phyloP scores from a whole-genome alignment of 2,888 invertebrate genomes.

The Liopterus haemorrhoidalis region DNA sequence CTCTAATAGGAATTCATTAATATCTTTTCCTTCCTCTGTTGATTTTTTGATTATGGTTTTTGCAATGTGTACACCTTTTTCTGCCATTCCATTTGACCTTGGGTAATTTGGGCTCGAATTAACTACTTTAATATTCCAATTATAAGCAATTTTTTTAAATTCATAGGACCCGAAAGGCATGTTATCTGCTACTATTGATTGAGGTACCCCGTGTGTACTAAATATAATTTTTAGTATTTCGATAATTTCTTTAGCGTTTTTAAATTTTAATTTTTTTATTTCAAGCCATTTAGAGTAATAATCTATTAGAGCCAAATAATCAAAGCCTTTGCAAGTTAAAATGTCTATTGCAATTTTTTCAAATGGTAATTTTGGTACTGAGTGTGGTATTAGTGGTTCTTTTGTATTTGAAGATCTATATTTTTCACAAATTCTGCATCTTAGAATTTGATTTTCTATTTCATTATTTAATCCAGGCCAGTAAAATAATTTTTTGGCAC shows the following conservation, averaged over 20 bases:
- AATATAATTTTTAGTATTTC: slow-evolving; percentile 2
- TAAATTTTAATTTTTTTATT: slow-evolving; percentile 2
- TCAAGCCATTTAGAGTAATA: slow-evolving; percentile 22
- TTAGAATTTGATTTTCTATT: slow-evolving; percentile 17
- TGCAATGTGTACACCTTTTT: no score
- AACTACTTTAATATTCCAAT: slow-evolving; percentile 19
- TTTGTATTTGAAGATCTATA: slow-evolving; percentile 1
- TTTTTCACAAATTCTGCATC: slow-evolving; percentile 12
- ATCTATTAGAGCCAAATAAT: slow-evolving; percentile 18
- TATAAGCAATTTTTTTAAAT: slow-evolving; percentile 12
- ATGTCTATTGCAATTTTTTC: slow-evolving; percentile 14
- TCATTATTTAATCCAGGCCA: slow-evolving; percentile 26
- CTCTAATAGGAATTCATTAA: no score
- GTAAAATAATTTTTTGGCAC: slow-evolving; percentile 23
- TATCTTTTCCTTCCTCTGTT: no score
- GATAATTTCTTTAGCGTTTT: slow-evolving; percentile 10
- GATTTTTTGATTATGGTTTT: no score
- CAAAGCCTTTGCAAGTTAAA: slow-evolving; percentile 2
- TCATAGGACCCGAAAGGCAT: slow-evolving; percentile 10
- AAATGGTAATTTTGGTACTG: slow-evolving; percentile 11
- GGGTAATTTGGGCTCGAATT: no score
- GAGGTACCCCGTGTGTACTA: slow-evolving; percentile 11
- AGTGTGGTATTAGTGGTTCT: slow-evolving; percentile 12
- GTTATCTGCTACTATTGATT: slow-evolving; percentile 19
- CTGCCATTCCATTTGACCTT: no score